Evolutionary conservation across 2,113 vertebrate species (phyloP).

Genomic region (Ascaphus truei): DNA sequence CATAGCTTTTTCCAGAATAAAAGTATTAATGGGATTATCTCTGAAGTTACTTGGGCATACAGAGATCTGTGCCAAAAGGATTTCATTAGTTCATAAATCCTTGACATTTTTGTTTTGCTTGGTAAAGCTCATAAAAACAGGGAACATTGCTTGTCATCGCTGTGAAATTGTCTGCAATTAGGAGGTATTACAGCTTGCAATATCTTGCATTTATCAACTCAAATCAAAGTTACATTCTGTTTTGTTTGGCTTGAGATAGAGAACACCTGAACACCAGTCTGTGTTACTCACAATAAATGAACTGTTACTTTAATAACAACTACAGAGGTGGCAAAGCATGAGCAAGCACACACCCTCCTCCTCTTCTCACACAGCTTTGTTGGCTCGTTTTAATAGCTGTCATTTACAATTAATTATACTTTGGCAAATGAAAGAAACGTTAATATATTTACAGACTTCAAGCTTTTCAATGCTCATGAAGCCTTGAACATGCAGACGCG

Average conservation of each 20-base stretch:
- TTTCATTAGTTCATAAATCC: slow-evolving; percentile 33
- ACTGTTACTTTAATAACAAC: slow-evolving; percentile 13
- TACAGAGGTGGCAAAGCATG: slow-evolving; percentile 4
- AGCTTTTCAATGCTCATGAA: too few species aligned
- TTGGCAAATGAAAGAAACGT: background rate
- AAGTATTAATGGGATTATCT: slow-evolving; percentile 24
- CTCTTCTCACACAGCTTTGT: too few species aligned
- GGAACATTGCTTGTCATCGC: slow-evolving; percentile 23
- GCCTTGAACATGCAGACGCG: too few species aligned
- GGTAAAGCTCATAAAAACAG: slow-evolving; percentile 29
- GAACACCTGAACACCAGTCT: background rate
- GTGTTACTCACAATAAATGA: background rate
- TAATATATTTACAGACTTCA: too few species aligned
- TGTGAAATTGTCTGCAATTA: slow-evolving; percentile 30
- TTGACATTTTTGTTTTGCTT: slow-evolving; percentile 30
- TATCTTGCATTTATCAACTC: slow-evolving; percentile 20
- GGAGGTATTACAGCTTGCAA: slow-evolving; percentile 22
- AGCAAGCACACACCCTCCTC: background rate
- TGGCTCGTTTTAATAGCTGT: background rate
- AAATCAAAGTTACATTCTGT: background rate
- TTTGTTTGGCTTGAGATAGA: slow-evolving; percentile 13
- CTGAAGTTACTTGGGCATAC: background rate
- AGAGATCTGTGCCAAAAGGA: slow-evolving; percentile 20
- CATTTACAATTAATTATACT: background rate
- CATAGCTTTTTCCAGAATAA: background rate